A percentile compares a stretch with the other conserved stretches of the same genome.
These are phyloP conservation scores for Synergus gifuensis DNA, from an alignment of 2,888 invertebrate genomes.

Conservation along the genomic window DNA sequence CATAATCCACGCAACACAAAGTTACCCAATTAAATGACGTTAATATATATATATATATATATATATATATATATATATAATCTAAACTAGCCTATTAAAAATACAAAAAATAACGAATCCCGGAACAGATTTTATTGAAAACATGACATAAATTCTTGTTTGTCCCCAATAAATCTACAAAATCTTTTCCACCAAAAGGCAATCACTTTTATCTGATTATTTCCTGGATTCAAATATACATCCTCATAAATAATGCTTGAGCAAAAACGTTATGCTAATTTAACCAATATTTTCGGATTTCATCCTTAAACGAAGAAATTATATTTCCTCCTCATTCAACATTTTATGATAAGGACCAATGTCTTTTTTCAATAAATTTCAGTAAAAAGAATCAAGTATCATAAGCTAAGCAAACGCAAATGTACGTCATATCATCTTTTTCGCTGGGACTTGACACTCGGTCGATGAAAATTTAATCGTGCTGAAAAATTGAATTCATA, in stretches of 20 bases:
- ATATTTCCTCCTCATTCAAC: background rate
- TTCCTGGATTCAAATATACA: conserved; percentile 40
- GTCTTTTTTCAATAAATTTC: background rate
- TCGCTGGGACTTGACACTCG: conserved; percentile 5
- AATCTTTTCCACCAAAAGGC: conserved; percentile 21
- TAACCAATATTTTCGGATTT: conserved; percentile 28
- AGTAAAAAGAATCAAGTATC: background rate
- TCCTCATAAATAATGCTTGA: conserved; percentile 39
- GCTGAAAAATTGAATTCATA: conserved; percentile 40
- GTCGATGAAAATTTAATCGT: conserved; percentile 29
- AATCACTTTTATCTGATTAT: conserved; percentile 38
- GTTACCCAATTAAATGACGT: background rate
- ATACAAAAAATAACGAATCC: background rate
- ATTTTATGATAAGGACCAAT: conserved; percentile 6
- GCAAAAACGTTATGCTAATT: conserved; percentile 24
- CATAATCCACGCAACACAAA: background rate
- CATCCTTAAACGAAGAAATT: conserved; percentile 25
- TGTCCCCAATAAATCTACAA: conserved; percentile 37
- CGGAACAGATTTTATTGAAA: conserved; percentile 27
- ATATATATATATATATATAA: too few relatives aligned
- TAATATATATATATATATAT: background rate
- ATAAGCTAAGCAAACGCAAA: background rate
- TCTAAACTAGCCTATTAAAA: background rate
- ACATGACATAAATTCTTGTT: conserved; percentile 24
- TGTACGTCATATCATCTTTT: background rate